These are phyloP conservation scores for Scaeva pyrastri DNA, from an alignment of 2,888 invertebrate genomes.

Conservation along the genomic window DNA sequence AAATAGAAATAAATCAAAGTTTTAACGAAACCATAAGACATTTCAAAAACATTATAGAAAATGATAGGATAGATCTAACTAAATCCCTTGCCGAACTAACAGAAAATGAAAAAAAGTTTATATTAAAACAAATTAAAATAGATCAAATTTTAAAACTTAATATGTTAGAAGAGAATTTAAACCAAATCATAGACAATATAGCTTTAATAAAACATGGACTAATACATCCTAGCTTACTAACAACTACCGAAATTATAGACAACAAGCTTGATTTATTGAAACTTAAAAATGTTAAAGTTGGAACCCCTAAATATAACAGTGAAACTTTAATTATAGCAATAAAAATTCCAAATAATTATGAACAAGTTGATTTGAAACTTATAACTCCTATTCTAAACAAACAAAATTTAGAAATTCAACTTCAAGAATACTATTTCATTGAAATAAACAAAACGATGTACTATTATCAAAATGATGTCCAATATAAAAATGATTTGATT, in stretches of 20 bases:
- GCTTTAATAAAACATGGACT: conserved; percentile 33
- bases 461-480: conserved; percentile 1
- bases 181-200: conserved; percentile 39
- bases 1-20: no score
- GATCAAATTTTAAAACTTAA: background rate
- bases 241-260: conserved; percentile 31
- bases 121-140: no score
- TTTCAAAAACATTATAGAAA: no score
- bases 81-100: no score
- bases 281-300: background rate
- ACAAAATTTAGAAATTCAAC: background rate
- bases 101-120: no score
- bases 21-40: no score
- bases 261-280: background rate
- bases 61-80: no score
- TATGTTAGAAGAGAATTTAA: conserved; percentile 29
- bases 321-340: background rate
- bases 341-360: background rate
- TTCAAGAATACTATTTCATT: conserved; percentile 1
- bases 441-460: conserved; percentile 13
- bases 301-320: background rate
- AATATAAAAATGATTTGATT: background rate
- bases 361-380: background rate
- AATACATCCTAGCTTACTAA: conserved; percentile 38
- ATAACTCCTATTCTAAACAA: background rate